Evolutionary conservation across 2,888 invertebrate species (phyloP), one percentile per base, ranked within the genome.

Genomic region (Drosophila acutilabella): DNA sequence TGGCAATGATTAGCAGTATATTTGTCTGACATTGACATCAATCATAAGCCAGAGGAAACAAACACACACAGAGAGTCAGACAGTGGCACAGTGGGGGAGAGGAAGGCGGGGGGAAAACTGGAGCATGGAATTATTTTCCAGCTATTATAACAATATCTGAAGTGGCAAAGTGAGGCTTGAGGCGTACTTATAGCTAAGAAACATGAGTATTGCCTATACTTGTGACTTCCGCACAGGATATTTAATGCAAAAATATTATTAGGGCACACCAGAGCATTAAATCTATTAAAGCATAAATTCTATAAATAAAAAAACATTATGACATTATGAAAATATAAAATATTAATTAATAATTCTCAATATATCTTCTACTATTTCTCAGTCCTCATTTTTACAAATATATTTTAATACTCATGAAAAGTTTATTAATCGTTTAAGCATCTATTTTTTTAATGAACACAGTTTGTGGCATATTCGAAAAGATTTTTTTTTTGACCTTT

Each of bases 1-100:
- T 58, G 68, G 59, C 69, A 74, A 86, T 81, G 89, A 81, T 88
- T 80, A 77, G 81, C 81, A 69, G 65, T 70, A 77, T 76, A 67
- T 65, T 59, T 73, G 64, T 64, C 64, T 70, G 79, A 87, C 85
- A 84, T 57, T 87, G 88, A 87, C 89, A 78, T 71, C 66, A 33
- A 64, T 59, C 53, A 61, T 45, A 45, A 50, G 16, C 14, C 18
- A 23, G 36, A 13, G 8, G 36, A 36, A 13, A 13, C 36, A 36
- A 11, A 36, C 13, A 36, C 36, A 36, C 13, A 36, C 13, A 36
- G 36, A 1, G 16, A 16, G 16, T 8, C 26, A 54, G 16, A 41
- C 5, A 23, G 23, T 20, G 40, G 45, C 16, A 20, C 38, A 36
- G 36, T 13, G 36, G 2, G 36, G 13, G 36, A 13, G 36, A 20